Evolutionary conservation across 1,140 invertebrate genomes (phyloP), one percentile per base, ranked within the genome.

Genomic region (Drosophila sproati): DNA sequence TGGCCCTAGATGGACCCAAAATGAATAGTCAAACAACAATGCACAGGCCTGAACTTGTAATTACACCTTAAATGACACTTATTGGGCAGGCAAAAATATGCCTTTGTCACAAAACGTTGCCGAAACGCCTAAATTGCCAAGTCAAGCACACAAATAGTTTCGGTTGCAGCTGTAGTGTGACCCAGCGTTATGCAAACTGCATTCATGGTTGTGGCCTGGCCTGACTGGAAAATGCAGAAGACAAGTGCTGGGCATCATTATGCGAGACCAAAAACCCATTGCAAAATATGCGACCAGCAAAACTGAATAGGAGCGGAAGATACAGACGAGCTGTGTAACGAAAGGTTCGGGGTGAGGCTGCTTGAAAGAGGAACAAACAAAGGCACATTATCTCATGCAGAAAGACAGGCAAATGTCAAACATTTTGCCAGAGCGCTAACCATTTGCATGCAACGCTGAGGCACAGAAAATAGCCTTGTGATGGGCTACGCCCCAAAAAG

Each of bases 391-490:
- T 89, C 85, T 90, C 51, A 74, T 70, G 68, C 57, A 52, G 78
- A 64, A 63, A 62, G 52, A 64, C 41, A 67, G 69, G 82, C 85
- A 85, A 89, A 89, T 89, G 85, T 89, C 85, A 89, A 89, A 85
- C 85, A 80, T 89, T 90, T 86, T 83, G 68, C 80, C 78, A 56
- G 35, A 73, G 48, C 73, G 80, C 60, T 77, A 45, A 51, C 72
- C 75, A 83, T 87, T 83, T 88, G 83, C 83, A 87, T 87, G 83
- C 85, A 88, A 67, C 80, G 64, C 82, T 66, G 61, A 54, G 57
- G 48, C 61, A 57, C 66, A 62, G 66, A 59, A 64, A 60, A 73
- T 60, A 68, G 70, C 54, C 70, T 34, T 60, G 47, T 73, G 63
- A 73, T 32, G 50, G 31, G 66, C 32, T 31, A 39, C 35, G 37